A percentile compares a stretch with the other conserved stretches of the same genome.
Evolutionary conservation across 2,888 invertebrate genomes (phyloP).

Genomic region (Cantharis lateralis): DNA sequence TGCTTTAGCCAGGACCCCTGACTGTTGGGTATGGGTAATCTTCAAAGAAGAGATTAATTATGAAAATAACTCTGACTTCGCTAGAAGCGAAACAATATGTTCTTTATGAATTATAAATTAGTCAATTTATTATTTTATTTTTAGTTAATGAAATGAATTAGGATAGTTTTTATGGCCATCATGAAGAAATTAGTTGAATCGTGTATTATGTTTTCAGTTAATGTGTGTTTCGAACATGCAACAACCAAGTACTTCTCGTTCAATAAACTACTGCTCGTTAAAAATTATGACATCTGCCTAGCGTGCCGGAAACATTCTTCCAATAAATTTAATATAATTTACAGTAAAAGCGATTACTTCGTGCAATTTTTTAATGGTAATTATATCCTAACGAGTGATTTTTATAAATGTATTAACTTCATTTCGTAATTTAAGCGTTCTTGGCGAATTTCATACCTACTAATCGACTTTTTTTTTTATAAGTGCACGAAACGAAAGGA

Average conservation of each 20-base stretch:
- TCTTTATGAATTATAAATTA: background rate
- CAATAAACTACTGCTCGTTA: background rate
- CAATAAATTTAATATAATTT: background rate
- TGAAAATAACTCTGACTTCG: background rate
- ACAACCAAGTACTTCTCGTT: background rate
- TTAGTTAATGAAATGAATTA: background rate
- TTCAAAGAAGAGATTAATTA: background rate
- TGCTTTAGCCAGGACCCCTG: background rate
- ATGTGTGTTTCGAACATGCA: background rate
- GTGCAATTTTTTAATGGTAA: background rate
- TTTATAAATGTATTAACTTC: background rate
- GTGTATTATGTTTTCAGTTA: background rate
- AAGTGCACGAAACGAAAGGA: background rate
- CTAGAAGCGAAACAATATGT: background rate
- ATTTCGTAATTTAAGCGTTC: background rate
- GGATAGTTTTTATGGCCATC: background rate
- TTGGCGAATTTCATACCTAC: background rate
- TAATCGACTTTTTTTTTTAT: background rate
- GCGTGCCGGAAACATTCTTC: background rate
- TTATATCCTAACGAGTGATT: background rate
- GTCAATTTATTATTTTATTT: background rate
- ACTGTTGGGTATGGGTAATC: background rate
- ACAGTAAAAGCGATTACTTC: background rate
- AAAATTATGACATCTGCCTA: background rate
- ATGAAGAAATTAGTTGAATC: background rate